Base-by-base conservation (phyloP, 2,113 vertebrate species). In the Dasypus novemcinctus region DNA sequence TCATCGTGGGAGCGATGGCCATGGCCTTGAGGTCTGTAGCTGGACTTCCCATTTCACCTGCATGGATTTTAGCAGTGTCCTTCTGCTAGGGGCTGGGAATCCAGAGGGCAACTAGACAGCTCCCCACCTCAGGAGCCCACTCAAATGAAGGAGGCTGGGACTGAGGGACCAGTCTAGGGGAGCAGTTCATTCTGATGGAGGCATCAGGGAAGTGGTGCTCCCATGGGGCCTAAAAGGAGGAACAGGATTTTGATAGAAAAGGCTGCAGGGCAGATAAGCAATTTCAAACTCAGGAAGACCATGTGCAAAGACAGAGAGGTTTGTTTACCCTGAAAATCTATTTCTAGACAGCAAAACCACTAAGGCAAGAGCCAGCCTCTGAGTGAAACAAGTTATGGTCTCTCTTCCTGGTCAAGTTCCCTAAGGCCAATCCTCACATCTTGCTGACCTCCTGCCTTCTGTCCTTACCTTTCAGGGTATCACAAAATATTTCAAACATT, bases 1-100 rank as follows among this genome's bases (percentile, higher is more conserved):
- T 63, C 54, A 13, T 33, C 8, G 10, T 1, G 11, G 10, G 61
- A 76, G 74, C 15, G 2, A 31, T 31, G 5, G 43, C 33, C 1
- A 0, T 27, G 29, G 29, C 41, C 72, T 66, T 38, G 38, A 41
- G 75, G 68, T 49, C 76, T 12, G 27, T 29, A 17, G 3, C 14
- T 13, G 64, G 7, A 21, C 15, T 18, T 0, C 21, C n/a, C 14
- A 0, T 23, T 31, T 61, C 15, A 1, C 14, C n/a, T 69, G 76
- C 4, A 1, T 38, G 18, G 33, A 29, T 1, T 4, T 4, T 33
- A 38, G 20, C 3, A 41, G 20, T 13, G 3, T 2, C 0, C 38
- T 71, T 29, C 18, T 49, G 46, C 46, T 9, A 46, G 46, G 46
- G 46, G 46, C 46, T 49, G 46, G 46, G 7, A 49, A 49, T 1